Percentiles rank a stretch among this genome's conserved stretches.
Evolutionary conservation across 2,113 vertebrate species (phyloP).

Genomic region (Elaphurus davidianus): DNA sequence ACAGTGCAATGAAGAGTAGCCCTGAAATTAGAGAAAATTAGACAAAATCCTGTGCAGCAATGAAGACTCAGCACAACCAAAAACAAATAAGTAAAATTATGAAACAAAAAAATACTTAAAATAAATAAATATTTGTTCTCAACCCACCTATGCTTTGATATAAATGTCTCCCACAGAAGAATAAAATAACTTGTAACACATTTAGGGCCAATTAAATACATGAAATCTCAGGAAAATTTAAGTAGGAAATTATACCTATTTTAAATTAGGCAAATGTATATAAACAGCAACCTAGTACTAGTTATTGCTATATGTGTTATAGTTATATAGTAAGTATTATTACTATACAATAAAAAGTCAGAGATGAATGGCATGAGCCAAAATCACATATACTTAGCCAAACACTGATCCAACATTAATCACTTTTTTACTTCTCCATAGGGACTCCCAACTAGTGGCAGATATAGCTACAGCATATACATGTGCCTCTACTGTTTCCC

Average conservation of each 20-base stretch:
- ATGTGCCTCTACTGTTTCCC: neutral
- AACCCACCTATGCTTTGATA: neutral
- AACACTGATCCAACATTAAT: neutral
- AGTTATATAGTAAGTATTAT: neutral
- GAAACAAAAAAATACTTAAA: neutral
- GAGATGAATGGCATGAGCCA: neutral
- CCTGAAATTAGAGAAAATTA: neutral
- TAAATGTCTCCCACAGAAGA: neutral
- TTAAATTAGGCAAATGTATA: neutral
- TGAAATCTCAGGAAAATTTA: neutral
- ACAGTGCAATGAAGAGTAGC: rapidly evolving
- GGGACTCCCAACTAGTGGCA: neutral
- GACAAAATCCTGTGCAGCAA: neutral
- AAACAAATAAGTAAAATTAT: neutral
- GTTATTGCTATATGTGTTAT: neutral
- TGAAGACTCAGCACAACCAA: neutral
- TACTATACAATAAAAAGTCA: neutral
- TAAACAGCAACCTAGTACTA: neutral
- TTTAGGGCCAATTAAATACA: neutral
- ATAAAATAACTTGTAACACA: neutral
- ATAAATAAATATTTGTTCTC: neutral
- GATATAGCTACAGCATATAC: neutral
- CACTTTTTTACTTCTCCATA: neutral
- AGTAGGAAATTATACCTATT: neutral
- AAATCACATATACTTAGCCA: neutral